Base-by-base conservation (phyloP, 92 coral and sea anemone genomes). In the Chrysogorgia sp. region DNA sequence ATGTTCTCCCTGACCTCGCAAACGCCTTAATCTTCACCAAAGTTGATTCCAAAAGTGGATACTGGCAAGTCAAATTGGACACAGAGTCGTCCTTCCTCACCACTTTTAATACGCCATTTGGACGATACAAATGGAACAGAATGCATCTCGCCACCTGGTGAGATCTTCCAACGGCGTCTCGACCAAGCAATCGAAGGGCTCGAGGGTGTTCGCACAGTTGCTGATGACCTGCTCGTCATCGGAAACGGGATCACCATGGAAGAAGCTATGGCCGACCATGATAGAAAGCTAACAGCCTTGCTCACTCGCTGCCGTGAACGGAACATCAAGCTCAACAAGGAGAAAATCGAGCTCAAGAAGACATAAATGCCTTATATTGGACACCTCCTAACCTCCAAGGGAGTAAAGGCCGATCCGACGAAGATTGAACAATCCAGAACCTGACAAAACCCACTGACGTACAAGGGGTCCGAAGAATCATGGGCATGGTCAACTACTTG, bases 191-290 rank as follows among this genome's bases (percentile, higher is more conserved):
- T 72, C 45, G 79, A 49, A 19, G 64, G 64, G 30, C 63, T 72
- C 15, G 79, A 72, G 30, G 79, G 79, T 8, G 64, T 72, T 23
- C 14, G 22, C 7, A 72, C 24, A 14, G 45, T 72, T 15, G 79
- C 79, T n/a, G 79, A 72, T 35, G 64, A 72, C 64, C 50, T 72
- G 8, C 64, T 72, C 19, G 20, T 72, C 64, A 52, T 40, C 33
- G 63, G 78, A 10, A 68, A 50, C 40, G 88, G 67, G 7, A 62
- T 14, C 22, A 61, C 62, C 50, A 64, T 66, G 31, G 53, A 17
- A 3, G 81, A 84, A 2, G 84, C 80, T 0, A 55, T 84, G 0
- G 20, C 35, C 75, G 90, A 86, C 57, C 80, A 86, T 19, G 72
- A 57, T 15, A 19, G 9, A 1, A 57, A 57, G 32, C 32, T 57